Evolutionary conservation across 2,113 vertebrate genomes (phyloP).

Genomic region (Chelonoidis abingdonii): DNA sequence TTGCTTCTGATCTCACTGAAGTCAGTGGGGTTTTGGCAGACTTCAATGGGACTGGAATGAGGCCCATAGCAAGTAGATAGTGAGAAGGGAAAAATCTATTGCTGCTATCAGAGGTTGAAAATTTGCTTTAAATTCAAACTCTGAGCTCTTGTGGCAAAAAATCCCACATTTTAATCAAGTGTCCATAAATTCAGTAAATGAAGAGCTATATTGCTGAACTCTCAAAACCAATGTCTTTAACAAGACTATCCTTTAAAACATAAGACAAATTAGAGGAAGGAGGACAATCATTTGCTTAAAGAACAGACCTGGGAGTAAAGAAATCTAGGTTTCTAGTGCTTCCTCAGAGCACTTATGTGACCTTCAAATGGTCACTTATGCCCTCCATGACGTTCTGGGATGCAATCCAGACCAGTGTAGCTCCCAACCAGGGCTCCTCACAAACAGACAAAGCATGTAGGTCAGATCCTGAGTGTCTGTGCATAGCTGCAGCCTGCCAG

Average conservation of each 20-base stretch:
- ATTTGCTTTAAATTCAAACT: not conserved
- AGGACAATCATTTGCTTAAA: not conserved
- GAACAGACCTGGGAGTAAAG: rapidly evolving
- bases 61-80: not conserved
- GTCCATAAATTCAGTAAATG: not conserved
- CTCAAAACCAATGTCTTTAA: not conserved
- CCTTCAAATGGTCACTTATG: not conserved
- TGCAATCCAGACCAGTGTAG: too few relatives aligned
- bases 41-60: not conserved
- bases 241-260: not conserved
- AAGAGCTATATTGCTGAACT: not conserved
- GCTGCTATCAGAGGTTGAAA: not conserved
- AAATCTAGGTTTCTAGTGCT: not conserved
- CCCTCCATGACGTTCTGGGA: not conserved
- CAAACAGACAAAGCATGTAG: too few relatives aligned
- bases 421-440: too few relatives aligned
- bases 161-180: not conserved
- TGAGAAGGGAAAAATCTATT: not conserved
- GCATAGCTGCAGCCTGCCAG: too few relatives aligned
- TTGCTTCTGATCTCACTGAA: not conserved
- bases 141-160: not conserved
- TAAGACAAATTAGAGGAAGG: not conserved
- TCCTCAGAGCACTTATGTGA: rapidly evolving
- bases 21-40: not conserved
- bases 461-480: too few relatives aligned